Evolutionary conservation across 2,797 vertebrate species (phyloP).

Genomic region (Rhincodon typus): DNA sequence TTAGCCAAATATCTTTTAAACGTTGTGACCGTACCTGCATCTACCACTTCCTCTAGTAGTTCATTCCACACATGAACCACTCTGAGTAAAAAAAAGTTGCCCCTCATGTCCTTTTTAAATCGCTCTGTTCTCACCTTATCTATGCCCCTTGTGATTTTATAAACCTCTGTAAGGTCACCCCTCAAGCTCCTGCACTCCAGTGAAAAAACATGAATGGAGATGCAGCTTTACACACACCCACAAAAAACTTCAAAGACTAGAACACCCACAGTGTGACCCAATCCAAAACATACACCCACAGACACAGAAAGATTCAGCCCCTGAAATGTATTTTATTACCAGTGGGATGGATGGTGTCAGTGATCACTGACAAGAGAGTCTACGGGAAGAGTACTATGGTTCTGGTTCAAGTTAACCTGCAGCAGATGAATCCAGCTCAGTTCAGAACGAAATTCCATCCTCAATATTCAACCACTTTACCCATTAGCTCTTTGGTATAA

Average conservation of each 20-base stretch:
- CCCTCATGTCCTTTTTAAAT: too few species aligned
- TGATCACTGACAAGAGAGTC: too few species aligned
- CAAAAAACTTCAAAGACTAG: background rate
- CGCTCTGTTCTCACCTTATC: too few species aligned
- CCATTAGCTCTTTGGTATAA: background rate
- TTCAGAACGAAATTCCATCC: background rate
- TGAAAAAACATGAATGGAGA: background rate
- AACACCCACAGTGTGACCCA: too few species aligned
- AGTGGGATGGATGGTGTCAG: background rate
- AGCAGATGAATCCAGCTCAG: background rate
- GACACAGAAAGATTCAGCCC: background rate
- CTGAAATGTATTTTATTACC: background rate
- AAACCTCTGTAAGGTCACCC: too few species aligned
- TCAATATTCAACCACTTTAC: background rate
- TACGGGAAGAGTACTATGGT: background rate
- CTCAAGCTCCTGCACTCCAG: too few species aligned
- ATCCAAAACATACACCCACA: background rate
- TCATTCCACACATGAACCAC: too few species aligned
- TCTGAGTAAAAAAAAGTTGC: too few species aligned
- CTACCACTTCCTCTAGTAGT: too few species aligned
- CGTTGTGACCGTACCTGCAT: too few species aligned
- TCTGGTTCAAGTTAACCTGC: background rate
- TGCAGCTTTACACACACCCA: background rate
- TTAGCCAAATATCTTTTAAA: too few species aligned
- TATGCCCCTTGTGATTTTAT: too few species aligned